Conservation (phyloP, 2,888 invertebrate species). For the Eurois occulta region DNA sequence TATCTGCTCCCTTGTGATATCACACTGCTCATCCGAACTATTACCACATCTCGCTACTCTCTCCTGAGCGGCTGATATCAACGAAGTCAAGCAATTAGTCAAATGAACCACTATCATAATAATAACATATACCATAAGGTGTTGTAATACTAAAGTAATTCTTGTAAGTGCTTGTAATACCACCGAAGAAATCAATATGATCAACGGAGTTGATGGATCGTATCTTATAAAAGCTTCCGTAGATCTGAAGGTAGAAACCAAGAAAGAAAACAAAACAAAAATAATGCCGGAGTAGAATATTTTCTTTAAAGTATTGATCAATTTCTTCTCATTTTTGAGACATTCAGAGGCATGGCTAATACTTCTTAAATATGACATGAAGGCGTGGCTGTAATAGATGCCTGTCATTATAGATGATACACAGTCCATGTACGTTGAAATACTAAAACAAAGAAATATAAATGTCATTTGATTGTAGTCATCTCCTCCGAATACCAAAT, state of each 20-base stretch:
- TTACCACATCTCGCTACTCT: neutral
- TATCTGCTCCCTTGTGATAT: constrained; percentile 11
- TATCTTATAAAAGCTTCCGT: neutral
- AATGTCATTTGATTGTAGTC: neutral
- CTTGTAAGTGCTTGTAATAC: neutral
- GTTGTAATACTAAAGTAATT: neutral
- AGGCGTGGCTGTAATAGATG: neutral
- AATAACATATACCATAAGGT: neutral
- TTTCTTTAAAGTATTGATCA: neutral
- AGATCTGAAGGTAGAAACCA: neutral
- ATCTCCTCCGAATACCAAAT: neutral
- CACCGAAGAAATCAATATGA: neutral
- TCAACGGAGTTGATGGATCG: no score
- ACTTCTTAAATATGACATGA: constrained; percentile 9
- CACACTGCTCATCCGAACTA: neutral
- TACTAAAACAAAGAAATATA: neutral
- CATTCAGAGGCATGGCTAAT: neutral
- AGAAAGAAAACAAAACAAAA: neutral
- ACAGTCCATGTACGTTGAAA: neutral
- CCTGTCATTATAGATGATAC: neutral
- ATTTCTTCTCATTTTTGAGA: neutral
- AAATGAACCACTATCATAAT: constrained; percentile 5
- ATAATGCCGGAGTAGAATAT: neutral
- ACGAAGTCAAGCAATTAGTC: neutral
- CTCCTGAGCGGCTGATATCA: neutral